phyloP scores from a whole-genome alignment of 2,888 invertebrate genomes.

The Strigamia crassipes region DNA sequence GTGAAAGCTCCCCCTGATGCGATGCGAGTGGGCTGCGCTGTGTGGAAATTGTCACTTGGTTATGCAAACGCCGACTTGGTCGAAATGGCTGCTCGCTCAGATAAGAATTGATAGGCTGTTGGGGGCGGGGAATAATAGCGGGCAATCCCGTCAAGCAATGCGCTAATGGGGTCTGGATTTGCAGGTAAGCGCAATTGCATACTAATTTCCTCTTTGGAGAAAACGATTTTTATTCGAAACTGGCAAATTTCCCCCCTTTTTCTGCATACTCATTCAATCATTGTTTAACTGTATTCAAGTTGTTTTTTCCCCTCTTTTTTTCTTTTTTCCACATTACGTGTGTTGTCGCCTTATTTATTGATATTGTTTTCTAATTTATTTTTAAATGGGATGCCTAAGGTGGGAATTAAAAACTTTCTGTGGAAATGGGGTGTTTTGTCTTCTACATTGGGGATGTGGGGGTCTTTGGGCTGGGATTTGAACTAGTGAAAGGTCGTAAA shows the following conservation, averaged over 20 bases:
- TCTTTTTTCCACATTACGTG: neutral
- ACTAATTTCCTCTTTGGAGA: conserved; percentile 30
- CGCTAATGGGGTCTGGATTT: conserved; percentile 30
- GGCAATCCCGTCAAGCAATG: conserved; percentile 30
- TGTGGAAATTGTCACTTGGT: conserved; percentile 28
- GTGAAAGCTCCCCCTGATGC: conserved; percentile 20
- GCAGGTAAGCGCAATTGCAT: conserved; percentile 30
- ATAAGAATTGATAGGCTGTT: conserved; percentile 30
- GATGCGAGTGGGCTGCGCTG: conserved; percentile 5
- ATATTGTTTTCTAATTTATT: neutral
- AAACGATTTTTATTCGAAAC: neutral
- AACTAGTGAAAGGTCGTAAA: conserved; percentile 21
- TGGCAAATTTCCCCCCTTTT: neutral
- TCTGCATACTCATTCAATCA: neutral
- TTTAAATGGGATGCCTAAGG: neutral
- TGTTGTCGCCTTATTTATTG: too few relatives aligned
- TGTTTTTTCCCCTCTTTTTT: neutral
- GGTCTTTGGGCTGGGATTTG: neutral
- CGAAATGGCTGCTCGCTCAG: conserved; percentile 30
- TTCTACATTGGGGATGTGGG: neutral
- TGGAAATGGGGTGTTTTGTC: neutral
- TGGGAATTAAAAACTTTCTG: neutral
- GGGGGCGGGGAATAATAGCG: conserved; percentile 30
- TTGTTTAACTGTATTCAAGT: neutral
- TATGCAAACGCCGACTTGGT: conserved; percentile 30